Base-by-base conservation (phyloP, 2,797 vertebrate species). In the Austrolebias charrua region DNA sequence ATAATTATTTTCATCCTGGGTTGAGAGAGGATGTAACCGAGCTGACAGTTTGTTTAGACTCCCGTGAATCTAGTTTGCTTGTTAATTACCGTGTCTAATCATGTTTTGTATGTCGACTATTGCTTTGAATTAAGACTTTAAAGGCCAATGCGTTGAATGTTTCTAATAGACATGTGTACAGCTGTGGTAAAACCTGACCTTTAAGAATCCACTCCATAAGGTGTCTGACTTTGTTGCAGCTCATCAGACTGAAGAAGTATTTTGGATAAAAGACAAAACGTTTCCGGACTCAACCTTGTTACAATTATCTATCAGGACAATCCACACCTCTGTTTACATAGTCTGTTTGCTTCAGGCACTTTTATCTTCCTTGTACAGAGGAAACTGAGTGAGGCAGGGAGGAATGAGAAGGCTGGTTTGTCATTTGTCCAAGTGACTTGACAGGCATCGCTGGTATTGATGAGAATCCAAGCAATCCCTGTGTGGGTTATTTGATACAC, bases 401-500 rank as follows among this genome's bases (percentile, higher is more conserved):
- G 52, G 10, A n/a, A 2, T 9, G 42, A 33, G 24, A 28, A 1
- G 47, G 24, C 60, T 68, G 45, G 59, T 70, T 60, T 54, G 24
- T 42, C 13, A 11, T 54, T 18, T 11, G 46, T 64, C 29, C 19
- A 16, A 58, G n/a, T 8, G 43, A 52, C 60, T 59, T 59, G 49
- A 63, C 20, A 3, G 29, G 5, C 10, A 31, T 46, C 14, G 47
- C 60, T 63, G 63, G 56, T 51, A 78, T 46, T 64, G 59, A 77
- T 47, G 28, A 45, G 64, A 64, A 63, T 19, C 63, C n/a, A 58
- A 51, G 29, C 43, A 9, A 62, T 72, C 51, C 63, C 68, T 48
- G 51, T 50, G 65, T 71, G 63, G 55, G 73, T 80, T 78, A 82
- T 57, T 62, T 49, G 79, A 82, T 63, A 45, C 73, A 56, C 52